Conservation (phyloP, 1,140 invertebrate genomes). For the Plutomurus gul region DNA sequence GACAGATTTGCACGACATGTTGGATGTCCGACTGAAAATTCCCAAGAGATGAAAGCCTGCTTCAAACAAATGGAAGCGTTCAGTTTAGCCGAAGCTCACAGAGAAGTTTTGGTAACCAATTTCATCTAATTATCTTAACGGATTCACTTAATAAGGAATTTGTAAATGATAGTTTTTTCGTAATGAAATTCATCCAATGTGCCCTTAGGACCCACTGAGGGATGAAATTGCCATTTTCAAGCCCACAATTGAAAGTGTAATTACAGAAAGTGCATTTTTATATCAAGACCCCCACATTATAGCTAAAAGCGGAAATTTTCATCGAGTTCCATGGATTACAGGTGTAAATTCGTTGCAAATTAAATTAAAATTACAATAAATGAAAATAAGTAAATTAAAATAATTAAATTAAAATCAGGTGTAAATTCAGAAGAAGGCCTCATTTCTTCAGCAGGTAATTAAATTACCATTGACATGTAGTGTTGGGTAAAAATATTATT, state of each 20-base stretch:
- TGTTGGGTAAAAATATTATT: too few relatives aligned
- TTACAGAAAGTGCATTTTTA: constrained; percentile 34
- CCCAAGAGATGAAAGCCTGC: constrained; percentile 14
- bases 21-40: constrained; percentile 32
- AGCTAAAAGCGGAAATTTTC: constrained; percentile 30
- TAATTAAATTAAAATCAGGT: too few relatives aligned
- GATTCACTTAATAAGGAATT: neutral
- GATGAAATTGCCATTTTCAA: constrained; percentile 35
- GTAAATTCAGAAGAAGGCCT: constrained; percentile 47
- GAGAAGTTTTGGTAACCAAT: constrained; percentile 12
- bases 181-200: neutral
- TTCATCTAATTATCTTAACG: neutral
- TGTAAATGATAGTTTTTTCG: neutral
- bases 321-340: neutral
- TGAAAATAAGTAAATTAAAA: too few relatives aligned
- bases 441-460: constrained; percentile 35
- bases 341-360: too few relatives aligned
- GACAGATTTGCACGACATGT: neutral
- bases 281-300: neutral
- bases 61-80: constrained; percentile 34
- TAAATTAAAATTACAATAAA: too few relatives aligned
- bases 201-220: constrained; percentile 20
- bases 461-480: neutral
- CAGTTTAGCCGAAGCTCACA: constrained; percentile 26
- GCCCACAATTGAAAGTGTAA: constrained; percentile 34